These are phyloP conservation scores for Oreotrochilus melanogaster DNA, from an alignment of 2,113 vertebrate genomes.

Conservation along the genomic window DNA sequence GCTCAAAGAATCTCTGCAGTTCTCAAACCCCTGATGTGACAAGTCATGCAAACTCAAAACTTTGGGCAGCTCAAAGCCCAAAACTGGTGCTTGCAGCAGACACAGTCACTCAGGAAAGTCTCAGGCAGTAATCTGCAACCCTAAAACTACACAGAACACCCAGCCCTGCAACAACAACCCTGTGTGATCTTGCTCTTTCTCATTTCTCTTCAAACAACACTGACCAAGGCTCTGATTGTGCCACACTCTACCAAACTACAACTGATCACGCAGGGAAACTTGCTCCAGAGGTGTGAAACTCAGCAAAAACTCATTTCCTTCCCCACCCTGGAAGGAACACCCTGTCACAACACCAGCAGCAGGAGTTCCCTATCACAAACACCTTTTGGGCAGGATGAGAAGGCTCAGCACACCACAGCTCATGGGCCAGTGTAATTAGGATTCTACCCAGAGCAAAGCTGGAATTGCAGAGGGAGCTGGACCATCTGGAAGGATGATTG, in stretches of 20 bases:
- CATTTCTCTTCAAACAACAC: not conserved
- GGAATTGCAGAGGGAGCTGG: not conserved
- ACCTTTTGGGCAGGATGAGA: not conserved
- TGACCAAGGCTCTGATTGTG: not conserved
- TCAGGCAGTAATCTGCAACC: not conserved
- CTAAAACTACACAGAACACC: not conserved
- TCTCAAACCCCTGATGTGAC: not conserved
- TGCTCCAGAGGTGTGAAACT: not conserved
- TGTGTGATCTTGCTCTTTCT: not conserved
- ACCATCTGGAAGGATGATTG: conserved; percentile 31
- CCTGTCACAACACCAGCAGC: not conserved
- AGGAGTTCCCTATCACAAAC: not conserved
- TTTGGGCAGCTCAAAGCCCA: not conserved
- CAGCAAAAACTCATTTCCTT: not conserved
- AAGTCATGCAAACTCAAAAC: not conserved
- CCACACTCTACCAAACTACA: not conserved
- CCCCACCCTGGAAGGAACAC: not conserved
- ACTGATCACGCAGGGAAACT: not conserved
- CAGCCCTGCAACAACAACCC: not conserved
- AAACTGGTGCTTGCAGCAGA: not conserved
- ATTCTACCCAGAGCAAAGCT: conserved; percentile 37
- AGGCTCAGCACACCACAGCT: not conserved
- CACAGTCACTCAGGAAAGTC: not conserved
- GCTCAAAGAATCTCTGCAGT: not conserved
- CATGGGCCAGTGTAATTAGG: not conserved